Base-by-base conservation (phyloP, 2,888 invertebrate genomes). In the Dynastes hyllus region DNA sequence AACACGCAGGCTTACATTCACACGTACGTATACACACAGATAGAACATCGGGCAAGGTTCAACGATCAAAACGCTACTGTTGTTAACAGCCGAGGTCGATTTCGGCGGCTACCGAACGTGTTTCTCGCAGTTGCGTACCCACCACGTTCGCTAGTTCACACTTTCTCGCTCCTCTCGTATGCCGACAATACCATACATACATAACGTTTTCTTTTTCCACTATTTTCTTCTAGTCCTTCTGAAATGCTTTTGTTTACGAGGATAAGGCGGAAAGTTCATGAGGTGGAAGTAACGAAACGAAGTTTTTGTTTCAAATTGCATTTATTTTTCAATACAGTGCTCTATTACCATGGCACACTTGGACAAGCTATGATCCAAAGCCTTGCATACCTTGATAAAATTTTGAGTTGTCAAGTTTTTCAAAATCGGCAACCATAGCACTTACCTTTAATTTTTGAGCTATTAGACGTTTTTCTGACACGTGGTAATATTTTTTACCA, bases 51-150 rank as follows among this genome's bases (percentile, higher is more conserved):
- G 78, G 80, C 80, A 82, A 83, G 82, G 84, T 84, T 84, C 85
- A 85, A 83, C 83, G 85, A 84, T 85, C 84, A 84, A 82, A 79
- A 78, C 81, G 73, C 82, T 81, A 83, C 83, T 80, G 82, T 82
- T 80, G 81, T 81, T 81, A 81, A 82, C 81, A 81, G 81, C 80
- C 81, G 81, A 79, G 78, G 65, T 76, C 70, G 79, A 61, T 58
- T 73, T 73, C 79, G 73, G 70, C 76, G 65, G 66, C 79, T 77
- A 77, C 77, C 77, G 77, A 67, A 67, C 78, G 76, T 79, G 66
- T 76, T 78, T 66, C 73, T 63, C 78, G 51, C 77, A 77, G 77
- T 77, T 58, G 80, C 82, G 80, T 81, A 79, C 80, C 80, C 80
- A 80, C 81, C 79, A 78, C 80, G 79, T 81, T 80, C 76, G 73